Conservation (phyloP, 2,113 vertebrate species). For the Gorsachius goisagi region DNA sequence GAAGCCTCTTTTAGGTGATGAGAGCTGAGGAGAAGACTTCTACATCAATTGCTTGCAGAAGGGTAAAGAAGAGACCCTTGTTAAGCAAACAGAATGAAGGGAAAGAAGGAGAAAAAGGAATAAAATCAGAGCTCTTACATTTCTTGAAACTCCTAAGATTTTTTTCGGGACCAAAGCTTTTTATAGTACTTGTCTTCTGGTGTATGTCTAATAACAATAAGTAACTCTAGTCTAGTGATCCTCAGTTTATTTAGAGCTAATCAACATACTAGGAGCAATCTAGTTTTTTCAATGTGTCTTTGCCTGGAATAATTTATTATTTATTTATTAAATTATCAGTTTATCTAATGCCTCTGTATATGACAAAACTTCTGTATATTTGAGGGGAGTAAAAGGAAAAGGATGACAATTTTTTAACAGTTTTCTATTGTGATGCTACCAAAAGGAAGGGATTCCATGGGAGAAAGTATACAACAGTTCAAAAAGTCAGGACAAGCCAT, state of each 20-base stretch:
- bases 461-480: neutral
- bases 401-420: neutral
- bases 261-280: rapidly evolving
- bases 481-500: neutral
- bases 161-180: rapidly evolving
- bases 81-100: neutral
- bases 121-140: rapidly evolving
- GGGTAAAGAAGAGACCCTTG: neutral
- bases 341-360: neutral
- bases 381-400: neutral
- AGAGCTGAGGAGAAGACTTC: neutral
- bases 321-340: neutral
- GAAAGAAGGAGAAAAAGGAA: neutral
- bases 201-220: neutral
- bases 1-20: neutral
- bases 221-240: neutral
- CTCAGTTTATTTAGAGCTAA: neutral
- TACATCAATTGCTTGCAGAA: neutral
- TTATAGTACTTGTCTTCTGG: neutral
- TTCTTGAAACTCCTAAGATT: neutral
- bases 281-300: neutral
- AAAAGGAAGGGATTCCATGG: neutral
- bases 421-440: neutral
- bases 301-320: neutral
- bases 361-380: neutral